Conservation (phyloP, 2,797 vertebrate genomes). For the Saxicola maurus region DNA sequence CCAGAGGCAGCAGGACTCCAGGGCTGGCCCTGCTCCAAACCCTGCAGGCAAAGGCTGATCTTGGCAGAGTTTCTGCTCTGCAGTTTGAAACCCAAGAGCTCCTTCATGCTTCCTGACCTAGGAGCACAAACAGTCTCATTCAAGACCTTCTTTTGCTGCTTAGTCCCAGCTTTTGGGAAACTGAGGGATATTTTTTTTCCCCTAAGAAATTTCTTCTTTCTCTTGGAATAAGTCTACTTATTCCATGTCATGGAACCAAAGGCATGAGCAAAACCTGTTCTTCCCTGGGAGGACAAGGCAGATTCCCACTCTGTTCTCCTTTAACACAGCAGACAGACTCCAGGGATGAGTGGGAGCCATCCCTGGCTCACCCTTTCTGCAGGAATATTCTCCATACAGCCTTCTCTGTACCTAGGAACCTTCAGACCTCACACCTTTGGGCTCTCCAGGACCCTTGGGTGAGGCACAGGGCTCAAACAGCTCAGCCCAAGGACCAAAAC, state of each 20-base stretch:
- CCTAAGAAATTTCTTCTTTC: background rate
- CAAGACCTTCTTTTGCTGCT: background rate
- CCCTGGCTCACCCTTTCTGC: background rate
- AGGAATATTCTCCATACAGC: accelerated
- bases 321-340: accelerated
- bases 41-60: slow-evolving; percentile 11
- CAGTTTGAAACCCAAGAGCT: background rate
- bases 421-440: background rate
- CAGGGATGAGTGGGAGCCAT: background rate
- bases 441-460: accelerated
- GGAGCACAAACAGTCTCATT: background rate
- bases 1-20: background rate
- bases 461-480: background rate
- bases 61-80: slow-evolving; percentile 19
- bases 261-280: background rate
- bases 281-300: background rate
- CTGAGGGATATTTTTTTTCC: background rate
- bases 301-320: background rate
- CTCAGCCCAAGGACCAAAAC: background rate
- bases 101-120: background rate
- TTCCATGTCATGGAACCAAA: background rate
- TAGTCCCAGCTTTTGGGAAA: background rate
- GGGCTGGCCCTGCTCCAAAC: background rate
- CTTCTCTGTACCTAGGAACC: background rate
- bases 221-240: background rate